Evolutionary conservation across 1,140 invertebrate genomes (phyloP), one percentile per base, ranked within the genome.

Genomic region (Paraescarpia echinospica): DNA sequence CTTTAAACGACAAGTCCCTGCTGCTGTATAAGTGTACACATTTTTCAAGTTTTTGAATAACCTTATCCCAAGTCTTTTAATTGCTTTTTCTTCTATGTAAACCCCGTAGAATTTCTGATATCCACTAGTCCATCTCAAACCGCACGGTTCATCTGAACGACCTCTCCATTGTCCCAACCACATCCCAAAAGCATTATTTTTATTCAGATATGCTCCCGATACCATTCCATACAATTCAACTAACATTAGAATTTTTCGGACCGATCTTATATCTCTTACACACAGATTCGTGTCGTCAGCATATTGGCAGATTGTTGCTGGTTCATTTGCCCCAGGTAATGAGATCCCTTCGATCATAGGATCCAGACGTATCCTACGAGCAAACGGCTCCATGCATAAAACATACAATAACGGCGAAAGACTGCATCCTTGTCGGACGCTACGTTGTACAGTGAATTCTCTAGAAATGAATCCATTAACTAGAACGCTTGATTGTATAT

Each of bases 321-420:
- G 1, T 18, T 41, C 34, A 33, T 2, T 33, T 6, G 34, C n/a
- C 4, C 89, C 89, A 2, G 89, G 89, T 33, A 90, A 33, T 1
- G 89, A 22, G 34, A 90, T 34, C 18, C 89, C 89, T 90, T 90
- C n/a, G n/a, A 90, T 33, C 34, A 90, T 34, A 41, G 89, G 35
- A 27, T 90, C 35, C 35, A 14, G 5, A 18, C 89, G 34, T 5
- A 90, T 90, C 18, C 34, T 41, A 35, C 14, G 34, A 18, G 89
- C 89, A 90, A 90, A 90, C 6, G 89, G 35, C n/a, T 90, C 89
- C n/a, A 90, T 90, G n/a, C 34, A 90, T 18, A 41, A 18, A 1
- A 90, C 89, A 90, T 90, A 90, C 14, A 77, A 18, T 31, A 90
- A 41, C 2, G 89, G 89, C 6, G 89, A 90, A 9, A 90, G 89